These are phyloP conservation scores for Sebastes trivittatus DNA, from an alignment of 2,797 vertebrate genomes.

Conservation along the genomic window DNA sequence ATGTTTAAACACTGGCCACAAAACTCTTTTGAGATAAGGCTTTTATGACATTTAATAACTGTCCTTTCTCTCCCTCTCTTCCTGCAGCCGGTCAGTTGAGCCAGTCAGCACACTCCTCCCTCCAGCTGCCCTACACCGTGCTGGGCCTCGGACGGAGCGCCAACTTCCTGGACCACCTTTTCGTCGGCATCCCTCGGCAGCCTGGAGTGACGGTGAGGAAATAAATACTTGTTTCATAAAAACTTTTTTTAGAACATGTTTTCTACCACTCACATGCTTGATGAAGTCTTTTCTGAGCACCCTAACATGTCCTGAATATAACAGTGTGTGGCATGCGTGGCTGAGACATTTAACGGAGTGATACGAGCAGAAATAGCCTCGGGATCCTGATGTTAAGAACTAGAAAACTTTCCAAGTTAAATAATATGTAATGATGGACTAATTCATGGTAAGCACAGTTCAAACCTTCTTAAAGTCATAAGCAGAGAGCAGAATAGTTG, in stretches of 20 bases:
- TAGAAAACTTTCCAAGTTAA: constrained; percentile 15
- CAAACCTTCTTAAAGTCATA: constrained; percentile 3
- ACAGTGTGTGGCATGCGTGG: not conserved
- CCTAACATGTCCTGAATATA: not conserved
- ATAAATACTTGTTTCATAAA: not conserved
- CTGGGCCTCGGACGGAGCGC: constrained; percentile 95
- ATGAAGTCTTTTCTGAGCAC: constrained; percentile 9
- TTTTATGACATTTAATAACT: not conserved
- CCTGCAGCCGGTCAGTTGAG: constrained; percentile 93
- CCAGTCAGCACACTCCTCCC: constrained; percentile 93
- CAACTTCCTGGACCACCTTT: constrained; percentile 96
- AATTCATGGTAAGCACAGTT: constrained; percentile 9
- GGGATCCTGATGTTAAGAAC: not conserved
- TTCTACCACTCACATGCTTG: not conserved
- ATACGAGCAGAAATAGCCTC: not conserved
- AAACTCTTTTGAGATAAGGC: not conserved
- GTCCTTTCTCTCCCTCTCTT: not conserved
- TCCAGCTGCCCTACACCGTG: constrained; percentile 95
- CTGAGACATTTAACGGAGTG: not conserved
- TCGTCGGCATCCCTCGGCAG: constrained; percentile 92
- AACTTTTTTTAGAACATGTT: not conserved
- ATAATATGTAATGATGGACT: constrained; percentile 15
- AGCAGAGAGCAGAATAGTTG: not conserved
- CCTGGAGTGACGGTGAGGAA: constrained; percentile 86
- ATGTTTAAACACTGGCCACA: not conserved